Conservation (phyloP, 2,113 vertebrate species). For the Origma solitaria region DNA sequence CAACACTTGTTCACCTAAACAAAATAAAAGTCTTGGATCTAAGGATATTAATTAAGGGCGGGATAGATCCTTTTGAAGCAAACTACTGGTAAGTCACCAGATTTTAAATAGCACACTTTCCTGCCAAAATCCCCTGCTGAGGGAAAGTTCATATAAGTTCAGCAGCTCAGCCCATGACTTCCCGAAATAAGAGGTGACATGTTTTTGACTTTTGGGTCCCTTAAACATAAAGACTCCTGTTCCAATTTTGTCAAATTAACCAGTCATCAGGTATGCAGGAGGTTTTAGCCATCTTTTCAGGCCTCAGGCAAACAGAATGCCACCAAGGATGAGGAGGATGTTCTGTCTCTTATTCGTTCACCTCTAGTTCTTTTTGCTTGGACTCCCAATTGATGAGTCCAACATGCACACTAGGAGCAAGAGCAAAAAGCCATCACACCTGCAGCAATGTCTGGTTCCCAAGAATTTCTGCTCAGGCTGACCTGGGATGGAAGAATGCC, state of each 20-base stretch:
- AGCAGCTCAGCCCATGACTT: not conserved
- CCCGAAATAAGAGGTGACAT: not conserved
- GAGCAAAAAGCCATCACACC: not conserved
- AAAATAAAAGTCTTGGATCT: slow-evolving; percentile 28
- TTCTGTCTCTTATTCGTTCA: not conserved
- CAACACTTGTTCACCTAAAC: slow-evolving; percentile 28
- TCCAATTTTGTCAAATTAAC: not conserved
- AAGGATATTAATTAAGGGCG: not conserved
- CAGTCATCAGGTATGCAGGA: not conserved
- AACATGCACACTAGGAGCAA: not conserved
- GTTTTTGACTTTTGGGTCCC: not conserved
- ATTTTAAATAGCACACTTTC: not conserved
- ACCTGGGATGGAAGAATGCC: not conserved
- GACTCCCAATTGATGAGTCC: not conserved
- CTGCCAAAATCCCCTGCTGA: not conserved
- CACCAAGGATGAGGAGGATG: not conserved
- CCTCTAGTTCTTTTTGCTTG: not conserved
- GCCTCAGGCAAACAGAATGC: not conserved
- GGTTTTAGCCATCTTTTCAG: not conserved
- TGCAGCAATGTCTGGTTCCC: not conserved
- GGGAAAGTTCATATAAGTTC: not conserved
- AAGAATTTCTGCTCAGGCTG: not conserved
- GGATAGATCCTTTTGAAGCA: not conserved
- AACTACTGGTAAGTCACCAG: not conserved
- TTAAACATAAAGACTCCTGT: not conserved